Evolutionary conservation across 2,797 vertebrate species (phyloP), one percentile per base, ranked within the genome.

Genomic region (Carduelis carduelis): DNA sequence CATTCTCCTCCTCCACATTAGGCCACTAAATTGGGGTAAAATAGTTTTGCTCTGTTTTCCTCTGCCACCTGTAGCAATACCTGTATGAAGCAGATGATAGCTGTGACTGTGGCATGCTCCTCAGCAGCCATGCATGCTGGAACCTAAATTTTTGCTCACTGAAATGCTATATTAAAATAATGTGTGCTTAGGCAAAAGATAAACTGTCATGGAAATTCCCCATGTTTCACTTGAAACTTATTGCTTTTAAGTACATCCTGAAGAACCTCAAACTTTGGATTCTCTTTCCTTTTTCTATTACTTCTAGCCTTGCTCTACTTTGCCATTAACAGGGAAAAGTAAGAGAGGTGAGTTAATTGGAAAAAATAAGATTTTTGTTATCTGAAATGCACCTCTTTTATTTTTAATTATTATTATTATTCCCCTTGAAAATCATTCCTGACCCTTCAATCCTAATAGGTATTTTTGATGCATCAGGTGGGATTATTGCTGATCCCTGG

Each of bases 401-500:
- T 26, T 26, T 69, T 14, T 5, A 49, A 9, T 56, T 44, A 8
- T 50, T 72, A 18, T 53, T 72, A 12, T 55, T 65, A 41, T 39
- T 17, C 26, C 19, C 2, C 11, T 83, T 79, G 82, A 92, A 78
- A 87, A 32, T 34, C 0, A 23, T 65, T 50, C 6, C 10, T 65
- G 52, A 89, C 64, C 17, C 30, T 85, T 82, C 75, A 79, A 52
- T 93, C 44, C 59, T 86, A 77, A 68, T 49, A 92, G 65, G 34
- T 9, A 60, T 80, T 88, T 95, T 81, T 56, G 28, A 70, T 93
- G 26, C 37, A 68, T 53, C 79, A 77, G 49, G 46, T 93, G 34
- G 76, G 44, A 83, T 81, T 90, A 74, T 53, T 56, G 32, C 19
- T 87, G 85, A 50, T 78, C 60, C 87, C 37, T 85, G 32, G 10